phyloP scores from a whole-genome alignment of 2,888 invertebrate species.

The Zaprionus bogoriensis region DNA sequence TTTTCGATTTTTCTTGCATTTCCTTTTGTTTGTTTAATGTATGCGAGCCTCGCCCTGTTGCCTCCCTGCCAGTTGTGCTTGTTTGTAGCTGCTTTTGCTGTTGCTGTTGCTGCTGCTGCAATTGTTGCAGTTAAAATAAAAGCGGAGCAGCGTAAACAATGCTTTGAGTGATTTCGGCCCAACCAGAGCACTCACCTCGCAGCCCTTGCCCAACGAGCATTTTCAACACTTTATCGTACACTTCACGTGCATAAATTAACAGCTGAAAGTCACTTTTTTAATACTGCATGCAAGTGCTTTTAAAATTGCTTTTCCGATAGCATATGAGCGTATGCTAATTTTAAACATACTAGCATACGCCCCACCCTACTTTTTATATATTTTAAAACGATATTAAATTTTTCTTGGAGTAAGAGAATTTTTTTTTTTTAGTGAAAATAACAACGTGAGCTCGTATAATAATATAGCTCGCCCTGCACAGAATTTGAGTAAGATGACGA shows the following conservation, averaged over 20 bases:
- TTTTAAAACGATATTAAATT: too few relatives aligned
- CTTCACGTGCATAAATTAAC: slow-evolving; percentile 53
- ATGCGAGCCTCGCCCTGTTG: slow-evolving; percentile 11
- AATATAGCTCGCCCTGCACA: too few relatives aligned
- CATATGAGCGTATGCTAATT: slow-evolving; percentile 12
- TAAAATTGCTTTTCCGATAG: slow-evolving; percentile 1
- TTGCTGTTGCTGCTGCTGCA: slow-evolving; percentile 20
- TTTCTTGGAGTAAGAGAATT: too few relatives aligned
- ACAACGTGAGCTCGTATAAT: too few relatives aligned
- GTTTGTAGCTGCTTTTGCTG: slow-evolving; percentile 5
- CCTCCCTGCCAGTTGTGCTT: slow-evolving; percentile 21
- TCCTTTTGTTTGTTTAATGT: slow-evolving; percentile 58
- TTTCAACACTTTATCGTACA: slow-evolving; percentile 28
- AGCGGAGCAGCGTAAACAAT: slow-evolving; percentile 54
- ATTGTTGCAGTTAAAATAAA: slow-evolving; percentile 55
- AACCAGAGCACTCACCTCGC: slow-evolving; percentile 23
- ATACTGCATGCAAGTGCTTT: slow-evolving; percentile 17
- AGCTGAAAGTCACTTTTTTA: slow-evolving; percentile 10
- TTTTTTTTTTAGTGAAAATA: too few relatives aligned
- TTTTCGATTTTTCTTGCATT: slow-evolving; percentile 32
- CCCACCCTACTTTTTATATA: too few relatives aligned
- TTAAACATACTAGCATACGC: not conserved
- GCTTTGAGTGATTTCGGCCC: slow-evolving; percentile 41
- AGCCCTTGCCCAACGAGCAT: slow-evolving; percentile 1
- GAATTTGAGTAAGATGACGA: too few relatives aligned